These are phyloP conservation scores for Erebia ligea DNA, from an alignment of 2,888 invertebrate species.

Conservation along the genomic window DNA sequence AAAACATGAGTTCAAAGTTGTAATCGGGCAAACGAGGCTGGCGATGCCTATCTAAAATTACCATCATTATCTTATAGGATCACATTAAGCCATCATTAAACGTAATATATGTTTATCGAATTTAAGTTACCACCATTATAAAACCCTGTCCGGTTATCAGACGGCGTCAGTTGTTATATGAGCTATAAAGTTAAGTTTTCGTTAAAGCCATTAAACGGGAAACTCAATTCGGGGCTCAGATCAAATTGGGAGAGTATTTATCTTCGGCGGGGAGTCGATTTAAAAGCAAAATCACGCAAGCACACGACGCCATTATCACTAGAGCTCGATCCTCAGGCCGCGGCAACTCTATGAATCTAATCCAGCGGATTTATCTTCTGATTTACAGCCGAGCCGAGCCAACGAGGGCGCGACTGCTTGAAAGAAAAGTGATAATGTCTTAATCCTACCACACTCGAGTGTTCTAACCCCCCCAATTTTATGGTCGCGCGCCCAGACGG, in stretches of 20 bases:
- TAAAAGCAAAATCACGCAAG: constrained; percentile 82
- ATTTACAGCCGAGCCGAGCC: constrained; percentile 79
- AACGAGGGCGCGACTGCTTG: constrained; percentile 75
- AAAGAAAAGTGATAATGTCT: constrained; percentile 88
- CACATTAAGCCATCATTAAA: constrained; percentile 19
- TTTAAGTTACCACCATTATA: constrained; percentile 26
- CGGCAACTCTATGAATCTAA: constrained; percentile 83
- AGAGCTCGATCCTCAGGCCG: constrained; percentile 76
- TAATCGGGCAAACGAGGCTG: not conserved
- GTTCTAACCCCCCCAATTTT: constrained; percentile 70
- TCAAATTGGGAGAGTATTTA: constrained; percentile 78
- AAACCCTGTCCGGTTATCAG: constrained; percentile 68
- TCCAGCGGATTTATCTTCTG: constrained; percentile 83
- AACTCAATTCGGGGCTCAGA: constrained; percentile 64
- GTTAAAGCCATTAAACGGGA: constrained; percentile 69
- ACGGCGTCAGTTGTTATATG: constrained; percentile 65
- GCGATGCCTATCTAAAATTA: constrained; percentile 18
- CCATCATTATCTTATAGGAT: constrained; percentile 17
- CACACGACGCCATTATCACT: constrained; percentile 81
- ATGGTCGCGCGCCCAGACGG: constrained; percentile 81
- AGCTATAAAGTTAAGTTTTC: constrained; percentile 67
- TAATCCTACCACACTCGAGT: constrained; percentile 84
- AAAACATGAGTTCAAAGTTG: not conserved
- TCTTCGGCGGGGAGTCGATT: constrained; percentile 77
- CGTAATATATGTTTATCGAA: constrained; percentile 15